phyloP scores from a whole-genome alignment of 2,113 vertebrate genomes.

The Oncorhynchus nerka region DNA sequence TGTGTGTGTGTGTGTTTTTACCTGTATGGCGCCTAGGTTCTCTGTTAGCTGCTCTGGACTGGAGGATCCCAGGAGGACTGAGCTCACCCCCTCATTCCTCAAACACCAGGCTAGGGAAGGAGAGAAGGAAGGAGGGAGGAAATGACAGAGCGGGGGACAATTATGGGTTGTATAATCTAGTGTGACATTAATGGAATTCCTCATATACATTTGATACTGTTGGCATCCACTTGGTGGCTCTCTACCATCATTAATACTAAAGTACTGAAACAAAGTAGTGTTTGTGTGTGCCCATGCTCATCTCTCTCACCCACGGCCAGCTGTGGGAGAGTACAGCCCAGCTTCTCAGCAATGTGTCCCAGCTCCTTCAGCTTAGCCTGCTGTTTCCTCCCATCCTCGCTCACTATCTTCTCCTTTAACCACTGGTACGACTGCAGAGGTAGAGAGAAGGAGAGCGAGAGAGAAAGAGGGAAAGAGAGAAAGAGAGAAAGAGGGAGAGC shows the following conservation, averaged over 20 bases:
- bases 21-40: conserved; percentile 98
- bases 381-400: conserved; percentile 93
- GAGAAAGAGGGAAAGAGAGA: not conserved
- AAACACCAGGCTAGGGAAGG: conserved; percentile 89
- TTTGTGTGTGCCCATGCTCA: not conserved
- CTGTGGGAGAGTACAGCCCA: conserved; percentile 94
- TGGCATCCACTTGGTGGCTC: conserved; percentile 14
- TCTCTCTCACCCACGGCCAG: conserved; percentile 89
- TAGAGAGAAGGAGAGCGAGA: not conserved
- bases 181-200: too few species aligned
- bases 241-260: not conserved
- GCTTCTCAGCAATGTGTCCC: conserved; percentile 87
- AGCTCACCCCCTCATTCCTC: conserved; percentile 95
- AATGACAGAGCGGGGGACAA: too few species aligned
- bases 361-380: conserved; percentile 94
- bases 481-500: not conserved
- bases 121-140: not conserved
- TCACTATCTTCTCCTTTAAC: conserved; percentile 95
- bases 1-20: conserved; percentile 46
- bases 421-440: conserved; percentile 90
- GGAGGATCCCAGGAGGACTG: conserved; percentile 93
- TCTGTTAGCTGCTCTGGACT: conserved; percentile 95
- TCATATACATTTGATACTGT: not conserved
- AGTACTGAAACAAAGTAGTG: not conserved
- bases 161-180: too few species aligned